phyloP scores from a whole-genome alignment of 2,113 vertebrate genomes.

The Pteropus alecto region DNA sequence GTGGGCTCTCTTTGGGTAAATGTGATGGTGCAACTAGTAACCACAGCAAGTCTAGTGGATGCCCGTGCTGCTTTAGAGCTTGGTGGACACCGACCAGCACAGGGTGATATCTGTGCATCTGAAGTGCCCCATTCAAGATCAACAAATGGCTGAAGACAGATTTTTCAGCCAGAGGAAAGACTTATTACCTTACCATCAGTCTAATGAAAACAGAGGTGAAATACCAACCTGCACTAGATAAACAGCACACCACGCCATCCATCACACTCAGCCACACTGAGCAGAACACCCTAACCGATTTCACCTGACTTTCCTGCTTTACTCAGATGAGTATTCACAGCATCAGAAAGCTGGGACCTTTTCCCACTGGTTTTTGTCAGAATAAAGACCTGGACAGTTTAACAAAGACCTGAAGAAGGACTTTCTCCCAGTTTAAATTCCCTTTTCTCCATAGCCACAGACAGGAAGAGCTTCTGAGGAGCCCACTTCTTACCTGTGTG shows the following conservation, averaged over 20 bases:
- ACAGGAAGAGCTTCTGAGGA: background rate
- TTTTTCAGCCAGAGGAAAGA: slow-evolving; percentile 70
- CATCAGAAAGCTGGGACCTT: background rate
- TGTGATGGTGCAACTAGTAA: background rate
- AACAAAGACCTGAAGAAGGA: too few species aligned
- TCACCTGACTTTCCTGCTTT: background rate
- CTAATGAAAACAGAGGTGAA: slow-evolving; percentile 74
- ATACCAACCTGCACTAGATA: slow-evolving; percentile 61
- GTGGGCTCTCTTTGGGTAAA: background rate
- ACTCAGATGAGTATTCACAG: background rate
- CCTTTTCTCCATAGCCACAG: background rate
- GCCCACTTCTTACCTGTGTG: background rate
- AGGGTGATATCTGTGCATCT: slow-evolving; percentile 61
- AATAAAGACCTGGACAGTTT: background rate
- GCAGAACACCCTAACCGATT: background rate
- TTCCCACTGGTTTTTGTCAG: background rate
- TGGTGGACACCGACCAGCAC: background rate
- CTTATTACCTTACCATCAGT: slow-evolving; percentile 76
- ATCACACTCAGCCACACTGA: slow-evolving; percentile 61
- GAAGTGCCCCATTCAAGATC: slow-evolving; percentile 49
- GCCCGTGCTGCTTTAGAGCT: background rate
- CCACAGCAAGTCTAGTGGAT: background rate
- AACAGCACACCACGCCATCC: slow-evolving; percentile 62
- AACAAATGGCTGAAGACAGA: slow-evolving; percentile 62
- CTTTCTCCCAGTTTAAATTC: background rate